Evolutionary conservation across 2,888 invertebrate genomes (phyloP), one percentile per base, ranked within the genome.

Genomic region (Himalopsyche kuldschensis): DNA sequence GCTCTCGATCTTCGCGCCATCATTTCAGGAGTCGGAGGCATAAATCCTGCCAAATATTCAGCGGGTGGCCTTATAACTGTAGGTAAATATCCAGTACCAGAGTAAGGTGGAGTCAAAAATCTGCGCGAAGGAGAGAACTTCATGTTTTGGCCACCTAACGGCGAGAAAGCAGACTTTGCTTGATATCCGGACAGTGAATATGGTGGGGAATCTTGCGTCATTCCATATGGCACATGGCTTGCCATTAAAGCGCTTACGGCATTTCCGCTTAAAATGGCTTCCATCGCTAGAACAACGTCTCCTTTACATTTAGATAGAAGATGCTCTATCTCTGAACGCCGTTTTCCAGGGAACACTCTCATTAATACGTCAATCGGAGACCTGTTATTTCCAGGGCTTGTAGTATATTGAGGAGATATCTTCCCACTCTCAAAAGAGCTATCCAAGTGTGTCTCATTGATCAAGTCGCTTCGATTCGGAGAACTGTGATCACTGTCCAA

Each of bases 201-300:
- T 0, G 92, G 91, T 1, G 91, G 90, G 0, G 91, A 91, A 84
- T 91, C 91, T 20, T 91, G 91, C 0, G 90, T 90, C 69, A 91
- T 87, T 80, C 89, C 90, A 87, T 91, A 91, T 87, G 91, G 84
- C 87, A 90, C 85, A 83, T 88, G 86, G 84, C 90, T 79, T 88
- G 88, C 84, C 78, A 82, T 85, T 76, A 84, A 83, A 31, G 84
- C 78, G 55, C 80, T 81, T 8, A 78, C 87, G 84, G 90, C 89
- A 84, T 92, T 92, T 1, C 95, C 94, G 86, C 95, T 94, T 17
- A 97, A 93, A 93, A 98, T 95, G 88, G 96, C 94, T 88, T 98
- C 98, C 94, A 98, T 98, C 0, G 98, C 97, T 87, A 97, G 96
- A 0, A 98, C 94, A 0, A 97, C 96, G 89, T 98, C 98, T 0